Conservation (phyloP, 1,140 invertebrate species). For the Nomia melanderi region DNA sequence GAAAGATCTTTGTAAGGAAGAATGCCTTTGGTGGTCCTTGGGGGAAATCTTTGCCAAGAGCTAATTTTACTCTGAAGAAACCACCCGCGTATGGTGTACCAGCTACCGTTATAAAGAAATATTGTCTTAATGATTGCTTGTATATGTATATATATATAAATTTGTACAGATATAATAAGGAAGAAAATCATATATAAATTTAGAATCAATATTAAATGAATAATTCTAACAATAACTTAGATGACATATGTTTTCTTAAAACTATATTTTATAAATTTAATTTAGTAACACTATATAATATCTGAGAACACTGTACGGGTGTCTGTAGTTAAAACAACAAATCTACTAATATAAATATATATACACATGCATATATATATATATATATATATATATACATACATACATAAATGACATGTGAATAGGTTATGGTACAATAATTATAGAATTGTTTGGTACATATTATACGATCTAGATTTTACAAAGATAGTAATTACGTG, state of each 20-base stretch:
- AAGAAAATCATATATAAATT: background rate
- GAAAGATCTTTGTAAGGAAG: conserved; percentile 98
- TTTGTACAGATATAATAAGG: background rate
- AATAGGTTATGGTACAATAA: conserved; percentile 31
- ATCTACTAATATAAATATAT: conserved; percentile 4
- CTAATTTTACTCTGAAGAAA: conserved; percentile 93
- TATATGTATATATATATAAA: background rate
- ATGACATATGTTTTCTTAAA: background rate
- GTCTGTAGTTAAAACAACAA: background rate
- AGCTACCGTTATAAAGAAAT: conserved; percentile 79
- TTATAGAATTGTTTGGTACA: background rate
- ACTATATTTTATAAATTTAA: background rate
- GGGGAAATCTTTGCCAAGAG: conserved; percentile 96
- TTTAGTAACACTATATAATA: background rate
- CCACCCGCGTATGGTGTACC: conserved; percentile 93
- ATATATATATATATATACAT: too few relatives aligned
- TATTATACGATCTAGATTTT: conserved; percentile 2
- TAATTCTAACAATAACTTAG: background rate
- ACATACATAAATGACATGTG: conserved; percentile 23
- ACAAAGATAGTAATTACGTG: background rate
- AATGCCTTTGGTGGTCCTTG: conserved; percentile 95
- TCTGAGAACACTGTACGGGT: background rate
- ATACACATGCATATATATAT: background rate
- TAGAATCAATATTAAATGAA: background rate
- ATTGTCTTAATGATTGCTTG: conserved; percentile 9